A percentile compares a stretch with the other conserved stretches of the same genome.
These are phyloP conservation scores for Hemiscyllium ocellatum DNA, from an alignment of 2,113 vertebrate genomes.

Conservation along the genomic window DNA sequence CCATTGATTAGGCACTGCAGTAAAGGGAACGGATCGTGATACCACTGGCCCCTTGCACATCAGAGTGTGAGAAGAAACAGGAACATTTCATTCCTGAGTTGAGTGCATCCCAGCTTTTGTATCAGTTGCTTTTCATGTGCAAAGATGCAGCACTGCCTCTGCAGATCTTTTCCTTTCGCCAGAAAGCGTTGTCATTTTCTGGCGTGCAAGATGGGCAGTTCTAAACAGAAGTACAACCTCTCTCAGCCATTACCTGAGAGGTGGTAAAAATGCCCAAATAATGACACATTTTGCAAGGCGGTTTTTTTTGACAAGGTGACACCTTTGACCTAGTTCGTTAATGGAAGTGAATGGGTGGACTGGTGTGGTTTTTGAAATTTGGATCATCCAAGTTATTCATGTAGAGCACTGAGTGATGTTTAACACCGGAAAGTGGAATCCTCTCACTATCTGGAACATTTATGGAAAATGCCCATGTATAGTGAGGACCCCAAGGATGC, in stretches of 20 bases:
- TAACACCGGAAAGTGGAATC: background rate
- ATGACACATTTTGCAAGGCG: background rate
- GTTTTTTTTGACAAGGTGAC: conserved; percentile 6
- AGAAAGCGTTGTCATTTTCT: background rate
- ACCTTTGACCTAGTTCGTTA: background rate
- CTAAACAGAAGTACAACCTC: background rate
- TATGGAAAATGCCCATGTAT: too few relatives aligned
- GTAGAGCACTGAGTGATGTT: background rate
- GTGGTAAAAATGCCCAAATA: background rate
- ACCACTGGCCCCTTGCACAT: too few relatives aligned
- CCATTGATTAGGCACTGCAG: background rate
- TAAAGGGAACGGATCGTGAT: background rate
- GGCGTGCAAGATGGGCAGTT: background rate
- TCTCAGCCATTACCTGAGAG: background rate
- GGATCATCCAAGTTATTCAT: background rate
- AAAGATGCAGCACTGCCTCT: background rate
- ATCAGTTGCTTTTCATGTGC: background rate
- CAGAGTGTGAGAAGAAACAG: background rate
- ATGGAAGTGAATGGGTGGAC: background rate
- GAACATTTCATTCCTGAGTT: background rate
- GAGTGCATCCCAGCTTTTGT: background rate
- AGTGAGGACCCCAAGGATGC: background rate
- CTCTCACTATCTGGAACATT: background rate
- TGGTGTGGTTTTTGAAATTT: background rate
- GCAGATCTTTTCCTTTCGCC: conserved; percentile 8